phyloP scores from a whole-genome alignment of 2,888 invertebrate species.

The Pristionchus maxplancki region DNA sequence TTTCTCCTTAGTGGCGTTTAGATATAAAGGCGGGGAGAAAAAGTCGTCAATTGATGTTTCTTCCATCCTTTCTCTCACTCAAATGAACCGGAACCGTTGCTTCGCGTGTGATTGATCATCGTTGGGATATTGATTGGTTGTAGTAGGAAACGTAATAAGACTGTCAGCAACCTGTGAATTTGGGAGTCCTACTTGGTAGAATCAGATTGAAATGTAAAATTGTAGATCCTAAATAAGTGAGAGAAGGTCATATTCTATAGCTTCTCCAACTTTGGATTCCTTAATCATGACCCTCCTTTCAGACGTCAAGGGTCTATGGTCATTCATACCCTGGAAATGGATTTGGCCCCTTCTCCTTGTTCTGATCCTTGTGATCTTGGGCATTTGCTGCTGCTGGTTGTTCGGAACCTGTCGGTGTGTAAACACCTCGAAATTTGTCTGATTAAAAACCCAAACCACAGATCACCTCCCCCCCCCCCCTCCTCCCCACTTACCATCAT shows the following conservation, averaged over 20 bases:
- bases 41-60: neutral
- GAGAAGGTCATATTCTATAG: too few relatives aligned
- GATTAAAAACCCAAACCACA: neutral
- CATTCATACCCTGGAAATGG: slow-evolving; percentile 60
- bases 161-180: too few relatives aligned
- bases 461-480: neutral
- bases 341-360: slow-evolving; percentile 62
- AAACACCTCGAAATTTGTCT: neutral
- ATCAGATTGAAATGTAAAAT: too few relatives aligned
- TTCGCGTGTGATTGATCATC: slow-evolving; percentile 29
- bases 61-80: neutral
- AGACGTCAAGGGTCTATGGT: slow-evolving; percentile 64
- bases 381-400: slow-evolving; percentile 60
- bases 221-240: too few relatives aligned
- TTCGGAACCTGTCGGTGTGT: slow-evolving; percentile 53
- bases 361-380: slow-evolving; percentile 57
- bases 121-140: neutral
- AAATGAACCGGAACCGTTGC: neutral
- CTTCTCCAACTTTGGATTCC: too few relatives aligned
- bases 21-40: neutral
- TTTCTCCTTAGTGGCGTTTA: neutral
- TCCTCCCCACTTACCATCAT: neutral
- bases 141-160: neutral
- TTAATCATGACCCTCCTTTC: slow-evolving; percentile 50
- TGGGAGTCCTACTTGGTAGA: too few relatives aligned